A percentile compares a stretch with the other conserved stretches of the same genome.
Evolutionary conservation across 2,113 vertebrate genomes (phyloP).

Genomic region (Hippocampus abdominalis): DNA sequence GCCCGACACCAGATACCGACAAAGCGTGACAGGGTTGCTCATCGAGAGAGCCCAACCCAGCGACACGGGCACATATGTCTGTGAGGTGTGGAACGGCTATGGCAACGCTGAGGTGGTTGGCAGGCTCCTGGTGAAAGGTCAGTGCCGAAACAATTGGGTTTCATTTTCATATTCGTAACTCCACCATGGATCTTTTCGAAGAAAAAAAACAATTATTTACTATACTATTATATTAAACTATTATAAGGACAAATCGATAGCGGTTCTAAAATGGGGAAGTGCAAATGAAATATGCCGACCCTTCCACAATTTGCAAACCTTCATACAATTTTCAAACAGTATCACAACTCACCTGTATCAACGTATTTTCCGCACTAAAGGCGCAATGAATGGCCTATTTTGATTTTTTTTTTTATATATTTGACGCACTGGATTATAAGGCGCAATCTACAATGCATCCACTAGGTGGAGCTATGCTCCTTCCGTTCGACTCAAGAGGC

Average conservation of each 20-base stretch:
- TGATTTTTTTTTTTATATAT: too few species aligned
- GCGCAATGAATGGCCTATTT: too few species aligned
- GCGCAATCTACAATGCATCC: too few species aligned
- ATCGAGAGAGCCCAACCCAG: conserved; percentile 85
- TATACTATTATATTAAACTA: too few species aligned
- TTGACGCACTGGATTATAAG: too few species aligned
- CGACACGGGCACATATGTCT: conserved; percentile 90
- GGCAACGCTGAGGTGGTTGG: conserved; percentile 92
- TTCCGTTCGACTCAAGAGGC: too few species aligned
- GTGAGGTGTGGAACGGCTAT: conserved; percentile 97
- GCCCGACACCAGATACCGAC: conserved; percentile 87
- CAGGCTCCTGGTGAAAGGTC: conserved; percentile 89
- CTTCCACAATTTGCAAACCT: too few species aligned
- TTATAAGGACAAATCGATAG: not conserved
- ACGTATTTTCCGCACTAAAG: too few species aligned
- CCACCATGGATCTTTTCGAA: not conserved
- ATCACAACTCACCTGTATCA: too few species aligned
- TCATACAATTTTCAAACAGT: too few species aligned
- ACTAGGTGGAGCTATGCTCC: too few species aligned
- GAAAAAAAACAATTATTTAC: not conserved
- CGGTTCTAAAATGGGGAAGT: not conserved
- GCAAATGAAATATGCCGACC: not conserved
- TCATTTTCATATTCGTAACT: not conserved
- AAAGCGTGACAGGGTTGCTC: conserved; percentile 88
- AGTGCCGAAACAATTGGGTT: conserved; percentile 56